Evolutionary conservation across 2,888 invertebrate genomes (phyloP).

Genomic region (Trichopria drosophilae): DNA sequence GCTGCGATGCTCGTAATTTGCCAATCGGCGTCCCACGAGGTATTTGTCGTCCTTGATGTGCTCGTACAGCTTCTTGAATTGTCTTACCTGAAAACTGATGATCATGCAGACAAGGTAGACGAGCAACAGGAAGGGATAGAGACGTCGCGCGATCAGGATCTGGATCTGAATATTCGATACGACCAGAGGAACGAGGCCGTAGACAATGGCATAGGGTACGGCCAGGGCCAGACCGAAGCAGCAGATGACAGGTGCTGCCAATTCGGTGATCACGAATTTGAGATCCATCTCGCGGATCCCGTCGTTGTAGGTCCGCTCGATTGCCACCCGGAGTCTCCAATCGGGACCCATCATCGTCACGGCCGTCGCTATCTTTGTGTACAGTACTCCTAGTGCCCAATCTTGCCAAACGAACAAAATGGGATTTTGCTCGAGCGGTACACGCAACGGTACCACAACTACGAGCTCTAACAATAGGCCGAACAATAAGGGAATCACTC

Average conservation of each 20-base stretch:
- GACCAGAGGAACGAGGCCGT: slow-evolving; percentile 73
- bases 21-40: slow-evolving; percentile 92
- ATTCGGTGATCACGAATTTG: slow-evolving; percentile 77
- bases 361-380: slow-evolving; percentile 96
- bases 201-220: slow-evolving; percentile 88
- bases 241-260: slow-evolving; percentile 88
- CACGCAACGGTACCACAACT: slow-evolving; percentile 87
- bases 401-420: slow-evolving; percentile 90
- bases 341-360: slow-evolving; percentile 98
- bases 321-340: slow-evolving; percentile 87
- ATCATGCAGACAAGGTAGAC: slow-evolving; percentile 70
- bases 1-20: slow-evolving; percentile 91
- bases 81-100: slow-evolving; percentile 83
- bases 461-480: slow-evolving; percentile 90
- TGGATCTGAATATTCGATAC: slow-evolving; percentile 68
- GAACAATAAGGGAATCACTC: slow-evolving; percentile 88
- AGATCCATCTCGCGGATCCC: slow-evolving; percentile 92
- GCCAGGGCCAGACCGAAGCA: slow-evolving; percentile 88
- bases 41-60: slow-evolving; percentile 99
- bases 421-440: slow-evolving; percentile 89
- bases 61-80: slow-evolving; percentile 92
- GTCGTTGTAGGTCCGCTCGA: slow-evolving; percentile 91
- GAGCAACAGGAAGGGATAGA: slow-evolving; percentile 87
- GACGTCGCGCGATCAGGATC: slow-evolving; percentile 78
- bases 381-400: slow-evolving; percentile 91